Conservation (phyloP, 37 sponge, comb jelly and placozoan genomes). For the Diacarnus erythraeanus region DNA sequence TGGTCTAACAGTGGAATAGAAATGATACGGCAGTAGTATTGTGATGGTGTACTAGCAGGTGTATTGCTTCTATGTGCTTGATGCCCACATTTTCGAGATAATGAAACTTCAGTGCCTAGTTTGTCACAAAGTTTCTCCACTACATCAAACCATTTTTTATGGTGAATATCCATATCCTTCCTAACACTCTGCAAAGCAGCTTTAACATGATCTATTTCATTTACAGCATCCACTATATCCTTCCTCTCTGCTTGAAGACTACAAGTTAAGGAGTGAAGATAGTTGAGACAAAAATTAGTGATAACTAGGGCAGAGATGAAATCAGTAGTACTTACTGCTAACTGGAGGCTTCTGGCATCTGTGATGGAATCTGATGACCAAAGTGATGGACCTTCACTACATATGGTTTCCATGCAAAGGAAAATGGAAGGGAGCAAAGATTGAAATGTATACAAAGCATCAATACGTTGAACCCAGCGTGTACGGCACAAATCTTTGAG, state of each 20-base stretch:
- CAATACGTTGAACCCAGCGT: conserved; percentile 40
- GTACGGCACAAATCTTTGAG: conserved; percentile 51
- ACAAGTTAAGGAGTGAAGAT: conserved; percentile 27
- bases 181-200: conserved; percentile 41
- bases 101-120: conserved; percentile 38
- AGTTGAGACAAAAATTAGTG: conserved; percentile 36
- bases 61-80: conserved; percentile 38
- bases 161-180: conserved; percentile 24
- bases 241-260: conserved; percentile 2
- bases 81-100: conserved; percentile 50
- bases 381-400: conserved; percentile 4
- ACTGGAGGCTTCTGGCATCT: conserved; percentile 39
- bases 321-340: conserved; percentile 32
- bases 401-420: conserved; percentile 47
- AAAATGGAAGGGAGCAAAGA: conserved; percentile 25
- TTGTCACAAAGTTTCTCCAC: conserved; percentile 22
- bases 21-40: conserved; percentile 16
- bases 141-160: conserved; percentile 37
- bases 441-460: conserved; percentile 15
- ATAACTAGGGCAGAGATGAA: conserved; percentile 42
- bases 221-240: conserved; percentile 39
- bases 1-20: not conserved
- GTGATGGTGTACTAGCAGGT: conserved; percentile 44
- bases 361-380: conserved; percentile 41
- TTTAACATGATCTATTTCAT: conserved; percentile 34